Base-by-base conservation (phyloP, 2,888 invertebrate species). In the Lottia gigantea region DNA sequence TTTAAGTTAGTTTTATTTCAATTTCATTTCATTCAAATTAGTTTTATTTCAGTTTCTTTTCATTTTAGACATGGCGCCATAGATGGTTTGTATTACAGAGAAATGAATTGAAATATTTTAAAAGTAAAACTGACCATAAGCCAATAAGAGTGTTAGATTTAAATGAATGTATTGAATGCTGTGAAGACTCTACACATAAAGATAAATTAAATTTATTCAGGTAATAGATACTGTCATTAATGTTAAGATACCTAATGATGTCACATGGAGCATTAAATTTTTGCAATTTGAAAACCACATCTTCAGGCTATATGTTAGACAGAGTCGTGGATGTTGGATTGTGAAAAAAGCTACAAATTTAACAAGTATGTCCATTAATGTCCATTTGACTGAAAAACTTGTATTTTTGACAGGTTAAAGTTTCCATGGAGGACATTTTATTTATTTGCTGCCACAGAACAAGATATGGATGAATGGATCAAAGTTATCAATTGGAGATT, bases 81-180 rank as follows among this genome's bases (percentile, higher is more conserved):
- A 77, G 87, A 23, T 87, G 86, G 85, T 87, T 85, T 78, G 84
- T 85, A 1, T 77, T 87, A 40, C 81, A 82, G 70, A 82, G 81
- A 64, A 82, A 84, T 76, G 84, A 85, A 64, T 73, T 87, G 64
- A 82, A 80, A 66, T 87, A 87, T 74, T 87, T 74, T 76, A 85
- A 84, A 71, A 76, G 82, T 55, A 81, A 82, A 46, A 77, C 73
- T 15, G 82, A 81, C 66, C 80, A 77, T 66, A 67, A 71, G 16
- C 83, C 85, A 15, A 78, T 86, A 25, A 75, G 86, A 31, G 78
- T 78, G 0, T 68, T 87, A 47, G 82, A 86, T 73, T 78, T 87
- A 61, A 76, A 80, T 68, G 82, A 85, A 47, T 87, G 87, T 74
- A 74, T 49, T 16, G 82, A 78, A 55, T 86, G 86, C 77, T 71